Evolutionary conservation across 53 echinoderm and acorn worm species (phyloP).

Genomic region (Crossaster papposus): DNA sequence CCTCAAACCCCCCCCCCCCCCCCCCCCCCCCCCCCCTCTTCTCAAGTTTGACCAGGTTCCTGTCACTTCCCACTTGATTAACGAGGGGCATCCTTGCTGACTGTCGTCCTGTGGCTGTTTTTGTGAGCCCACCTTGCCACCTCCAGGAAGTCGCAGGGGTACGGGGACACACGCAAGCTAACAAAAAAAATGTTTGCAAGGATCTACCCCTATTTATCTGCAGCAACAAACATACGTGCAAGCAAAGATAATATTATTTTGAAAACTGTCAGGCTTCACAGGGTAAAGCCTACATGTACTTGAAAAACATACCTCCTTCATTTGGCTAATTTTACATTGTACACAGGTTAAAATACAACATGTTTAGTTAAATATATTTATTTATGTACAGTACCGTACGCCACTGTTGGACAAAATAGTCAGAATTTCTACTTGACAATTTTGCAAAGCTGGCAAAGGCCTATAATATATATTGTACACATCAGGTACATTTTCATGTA

Average conservation of each 20-base stretch:
- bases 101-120: conserved; percentile 57
- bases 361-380: no score
- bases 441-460: no score
- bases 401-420: no score
- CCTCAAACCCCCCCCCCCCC: neutral
- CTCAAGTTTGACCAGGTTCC: conserved; percentile 25
- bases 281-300: neutral
- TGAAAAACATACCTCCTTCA: neutral
- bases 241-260: neutral
- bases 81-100: conserved; percentile 60
- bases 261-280: neutral
- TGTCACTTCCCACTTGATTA: conserved; percentile 55
- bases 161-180: conserved; percentile 38
- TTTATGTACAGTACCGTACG: no score
- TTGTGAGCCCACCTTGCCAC: conserved; percentile 45
- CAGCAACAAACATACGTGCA: conserved; percentile 17
- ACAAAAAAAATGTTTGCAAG: conserved; percentile 23
- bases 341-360: no score
- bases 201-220: neutral
- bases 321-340: neutral
- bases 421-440: no score
- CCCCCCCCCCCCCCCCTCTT: neutral
- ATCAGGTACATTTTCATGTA: no score
- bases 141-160: conserved; percentile 40
- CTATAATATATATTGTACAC: no score